Evolutionary conservation across 2,888 invertebrate genomes (phyloP), one percentile per base, ranked within the genome.

Genomic region (Osedax frankpressi): DNA sequence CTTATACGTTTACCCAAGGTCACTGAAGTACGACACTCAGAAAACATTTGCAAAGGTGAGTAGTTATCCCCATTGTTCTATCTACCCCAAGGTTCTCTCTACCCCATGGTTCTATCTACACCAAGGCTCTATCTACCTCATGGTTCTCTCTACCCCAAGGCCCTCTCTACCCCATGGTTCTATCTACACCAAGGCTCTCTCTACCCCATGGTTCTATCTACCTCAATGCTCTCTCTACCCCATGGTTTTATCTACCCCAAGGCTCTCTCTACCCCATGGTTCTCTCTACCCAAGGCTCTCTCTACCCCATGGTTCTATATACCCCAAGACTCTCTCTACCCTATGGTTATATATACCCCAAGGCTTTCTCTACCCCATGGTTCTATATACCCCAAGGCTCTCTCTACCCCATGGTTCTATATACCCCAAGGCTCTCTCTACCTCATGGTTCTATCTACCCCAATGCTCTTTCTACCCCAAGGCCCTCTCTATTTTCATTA

Each of bases 1-100:
- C 83, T 86, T 97, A 60, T 97, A 93, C 84, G 90, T 97, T 24
- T 93, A 95, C 82, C 97, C 97, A 0, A 86, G 91, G 78, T 87
- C 87, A 73, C 86, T 96, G 73, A 91, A 90, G 83, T 94, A 93
- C 76, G 95, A 94, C 84, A 90, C 91, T 71, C 94, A 95, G 85
- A 94, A 93, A 83, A 87, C 90, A 79, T 94, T 94, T 81, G 90
- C 91, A 0, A 88, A 94, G 82, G 86, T 84, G 76, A 44, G 6
- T 44, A 44, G 44, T 19, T 44, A 19, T 19, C 44, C 19, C 19
- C 44, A 44, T 44, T 19, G 44, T 44, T 11, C 6, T 44, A 44
- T 19, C 44, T 44, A 44, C 44, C 19, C 11, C 44, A 44, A 11
- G 19, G 11, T 11, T 44, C 11, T 44, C 6, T 6, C 44, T 11